Conservation (phyloP, 2,888 invertebrate genomes). For the Heliconius hortense region DNA sequence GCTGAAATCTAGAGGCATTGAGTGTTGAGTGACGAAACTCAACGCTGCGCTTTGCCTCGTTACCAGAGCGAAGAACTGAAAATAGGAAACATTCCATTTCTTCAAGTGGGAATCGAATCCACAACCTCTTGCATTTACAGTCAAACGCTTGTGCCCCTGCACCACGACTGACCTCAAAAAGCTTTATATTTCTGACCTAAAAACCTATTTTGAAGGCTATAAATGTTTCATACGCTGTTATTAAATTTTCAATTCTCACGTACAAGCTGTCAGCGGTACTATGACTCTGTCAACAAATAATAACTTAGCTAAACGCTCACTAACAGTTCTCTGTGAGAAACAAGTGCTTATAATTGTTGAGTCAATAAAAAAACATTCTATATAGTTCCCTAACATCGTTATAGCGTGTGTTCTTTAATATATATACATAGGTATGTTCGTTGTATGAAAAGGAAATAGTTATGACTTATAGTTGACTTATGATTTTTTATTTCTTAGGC, state of each 20-base stretch:
- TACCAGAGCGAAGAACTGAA: too few relatives aligned
- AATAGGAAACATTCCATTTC: too few relatives aligned
- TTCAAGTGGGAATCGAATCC: too few relatives aligned
- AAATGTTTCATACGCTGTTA: constrained; percentile 13
- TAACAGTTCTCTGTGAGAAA: constrained; percentile 26
- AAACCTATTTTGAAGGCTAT: constrained; percentile 6
- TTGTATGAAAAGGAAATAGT: neutral
- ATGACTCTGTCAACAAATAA: constrained; percentile 55
- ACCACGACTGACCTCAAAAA: too few relatives aligned
- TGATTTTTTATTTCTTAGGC: too few relatives aligned
- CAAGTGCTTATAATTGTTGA: constrained; percentile 33
- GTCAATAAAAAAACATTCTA: constrained; percentile 18
- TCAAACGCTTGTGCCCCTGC: too few relatives aligned
- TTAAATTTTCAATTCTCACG: constrained; percentile 54
- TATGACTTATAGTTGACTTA: too few relatives aligned
- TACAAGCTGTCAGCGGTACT: constrained; percentile 55
- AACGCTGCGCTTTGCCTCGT: too few relatives aligned
- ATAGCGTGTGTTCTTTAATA: constrained; percentile 14
- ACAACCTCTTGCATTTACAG: too few relatives aligned
- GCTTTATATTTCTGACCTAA: neutral
- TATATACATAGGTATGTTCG: neutral
- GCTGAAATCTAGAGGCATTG: too few relatives aligned
- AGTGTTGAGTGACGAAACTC: too few relatives aligned
- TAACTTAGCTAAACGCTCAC: constrained; percentile 29
- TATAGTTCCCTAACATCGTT: constrained; percentile 7